phyloP scores from a whole-genome alignment of 2,113 vertebrate genomes.

The Fulica atra region DNA sequence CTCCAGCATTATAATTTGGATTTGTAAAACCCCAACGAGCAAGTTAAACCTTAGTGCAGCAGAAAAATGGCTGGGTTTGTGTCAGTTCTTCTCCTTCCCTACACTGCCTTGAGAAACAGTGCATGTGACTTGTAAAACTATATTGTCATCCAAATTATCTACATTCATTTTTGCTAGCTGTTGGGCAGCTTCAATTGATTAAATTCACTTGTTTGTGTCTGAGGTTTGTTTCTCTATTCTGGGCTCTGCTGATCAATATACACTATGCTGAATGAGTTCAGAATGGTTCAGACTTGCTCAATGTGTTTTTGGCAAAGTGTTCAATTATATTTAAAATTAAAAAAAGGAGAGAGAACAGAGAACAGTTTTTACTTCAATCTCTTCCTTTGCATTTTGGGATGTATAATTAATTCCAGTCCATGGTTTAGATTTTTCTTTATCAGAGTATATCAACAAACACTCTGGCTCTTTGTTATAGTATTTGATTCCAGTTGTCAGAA shows the following conservation, averaged over 20 bases:
- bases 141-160: background rate
- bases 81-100: background rate
- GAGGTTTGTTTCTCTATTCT: background rate
- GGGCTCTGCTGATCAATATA: background rate
- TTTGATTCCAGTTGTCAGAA: background rate
- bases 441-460: background rate
- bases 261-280: background rate
- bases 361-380: background rate
- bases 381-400: background rate
- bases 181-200: background rate
- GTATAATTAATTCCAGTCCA: background rate
- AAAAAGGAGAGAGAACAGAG: background rate
- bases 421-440: background rate
- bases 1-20: background rate
- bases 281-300: background rate
- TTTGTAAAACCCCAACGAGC: background rate
- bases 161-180: background rate
- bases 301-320: background rate
- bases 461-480: background rate
- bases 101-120: background rate
- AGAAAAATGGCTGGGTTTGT: background rate
- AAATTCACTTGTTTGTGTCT: background rate
- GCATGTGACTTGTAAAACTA: accelerated
- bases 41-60: background rate
- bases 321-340: background rate